These are phyloP conservation scores for Strix aluco DNA, from an alignment of 2,113 vertebrate species.

Conservation along the genomic window DNA sequence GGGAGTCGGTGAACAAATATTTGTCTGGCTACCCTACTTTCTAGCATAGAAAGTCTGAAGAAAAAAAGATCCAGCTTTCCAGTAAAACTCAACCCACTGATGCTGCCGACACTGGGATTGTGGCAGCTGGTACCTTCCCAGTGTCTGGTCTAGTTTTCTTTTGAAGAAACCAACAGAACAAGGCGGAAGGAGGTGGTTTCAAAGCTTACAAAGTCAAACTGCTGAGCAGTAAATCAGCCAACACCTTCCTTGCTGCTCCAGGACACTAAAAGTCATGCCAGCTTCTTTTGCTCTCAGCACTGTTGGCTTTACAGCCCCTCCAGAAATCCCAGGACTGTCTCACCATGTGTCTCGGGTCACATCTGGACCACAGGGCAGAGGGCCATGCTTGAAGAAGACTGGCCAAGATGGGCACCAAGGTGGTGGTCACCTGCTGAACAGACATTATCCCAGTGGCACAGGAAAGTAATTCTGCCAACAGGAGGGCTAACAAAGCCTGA, in stretches of 20 bases:
- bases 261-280: not conserved
- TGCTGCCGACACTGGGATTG: not conserved
- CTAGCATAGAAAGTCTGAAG: not conserved
- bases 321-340: not conserved
- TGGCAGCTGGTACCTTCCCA: not conserved
- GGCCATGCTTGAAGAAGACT: not conserved
- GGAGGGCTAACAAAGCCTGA: accelerated
- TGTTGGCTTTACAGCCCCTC: not conserved
- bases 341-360: not conserved
- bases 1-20: conserved; percentile 27
- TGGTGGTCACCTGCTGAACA: not conserved
- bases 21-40: conserved; percentile 27
- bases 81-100: not conserved
- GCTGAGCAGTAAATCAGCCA: conserved; percentile 27
- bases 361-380: not conserved
- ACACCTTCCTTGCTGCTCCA: not conserved
- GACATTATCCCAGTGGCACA: not conserved
- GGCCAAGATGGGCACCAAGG: not conserved
- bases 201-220: not conserved
- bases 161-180: not conserved
- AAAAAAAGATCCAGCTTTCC: not conserved
- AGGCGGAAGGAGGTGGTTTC: not conserved
- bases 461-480: not conserved
- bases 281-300: not conserved
- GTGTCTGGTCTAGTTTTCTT: not conserved